phyloP scores from a whole-genome alignment of 2,113 vertebrate genomes.

The Lucifuga dentata region DNA sequence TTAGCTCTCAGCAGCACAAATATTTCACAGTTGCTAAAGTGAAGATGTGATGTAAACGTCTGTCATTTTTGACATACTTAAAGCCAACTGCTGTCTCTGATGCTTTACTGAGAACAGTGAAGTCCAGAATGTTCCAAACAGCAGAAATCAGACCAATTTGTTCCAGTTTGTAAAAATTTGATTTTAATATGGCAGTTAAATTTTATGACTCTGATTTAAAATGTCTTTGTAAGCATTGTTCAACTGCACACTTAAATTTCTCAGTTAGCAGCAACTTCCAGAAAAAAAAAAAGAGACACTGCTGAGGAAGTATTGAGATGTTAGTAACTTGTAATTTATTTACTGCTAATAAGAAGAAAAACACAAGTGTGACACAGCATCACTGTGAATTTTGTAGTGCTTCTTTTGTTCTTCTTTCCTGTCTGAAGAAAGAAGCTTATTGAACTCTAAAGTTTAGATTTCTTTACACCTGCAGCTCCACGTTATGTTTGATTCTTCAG shows the following conservation, averaged over 20 bases:
- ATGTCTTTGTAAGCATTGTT: no score
- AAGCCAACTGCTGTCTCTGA: slow-evolving; percentile 22
- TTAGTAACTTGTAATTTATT: no score
- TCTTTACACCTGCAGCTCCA: slow-evolving; percentile 4
- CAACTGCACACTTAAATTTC: no score
- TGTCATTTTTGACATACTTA: neutral
- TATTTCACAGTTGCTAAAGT: neutral
- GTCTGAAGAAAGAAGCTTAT: neutral
- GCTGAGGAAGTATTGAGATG: neutral
- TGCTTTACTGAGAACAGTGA: no score
- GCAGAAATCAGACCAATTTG: neutral
- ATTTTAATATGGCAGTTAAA: neutral
- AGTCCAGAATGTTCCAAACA: neutral
- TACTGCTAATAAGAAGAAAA: no score
- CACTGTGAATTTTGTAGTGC: slow-evolving; percentile 74
- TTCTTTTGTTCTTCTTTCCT: slow-evolving; percentile 5
- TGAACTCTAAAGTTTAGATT: neutral
- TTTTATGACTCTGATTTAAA: neutral
- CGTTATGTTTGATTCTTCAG: slow-evolving; percentile 4
- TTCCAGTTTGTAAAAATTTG: no score
- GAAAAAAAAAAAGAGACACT: neutral
- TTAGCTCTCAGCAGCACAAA: slow-evolving; percentile 4
- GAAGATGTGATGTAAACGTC: neutral
- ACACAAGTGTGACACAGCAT: slow-evolving; percentile 12
- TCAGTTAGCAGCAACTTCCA: no score